A percentile compares a stretch with the other conserved stretches of the same genome.
These are phyloP conservation scores for Slavum lentiscoides DNA, from an alignment of 2,888 invertebrate genomes.

Conservation along the genomic window DNA sequence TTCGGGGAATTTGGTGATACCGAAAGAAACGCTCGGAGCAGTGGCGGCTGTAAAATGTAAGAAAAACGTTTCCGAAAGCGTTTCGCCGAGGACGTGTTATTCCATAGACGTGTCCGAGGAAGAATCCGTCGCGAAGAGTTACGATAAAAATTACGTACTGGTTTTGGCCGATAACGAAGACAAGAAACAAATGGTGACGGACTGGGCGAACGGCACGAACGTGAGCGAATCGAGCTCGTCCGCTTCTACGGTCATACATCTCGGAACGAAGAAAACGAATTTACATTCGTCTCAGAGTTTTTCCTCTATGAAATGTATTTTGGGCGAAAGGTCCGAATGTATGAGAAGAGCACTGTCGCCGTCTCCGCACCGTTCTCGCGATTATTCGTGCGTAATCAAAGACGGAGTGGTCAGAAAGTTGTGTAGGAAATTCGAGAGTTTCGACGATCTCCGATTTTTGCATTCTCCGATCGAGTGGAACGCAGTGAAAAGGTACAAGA, in stretches of 20 bases:
- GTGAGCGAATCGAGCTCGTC: constrained; percentile 56
- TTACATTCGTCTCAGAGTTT: constrained; percentile 67
- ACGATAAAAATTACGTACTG: constrained; percentile 60
- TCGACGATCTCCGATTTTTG: constrained; percentile 62
- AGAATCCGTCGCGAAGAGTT: constrained; percentile 56
- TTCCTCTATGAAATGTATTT: constrained; percentile 78
- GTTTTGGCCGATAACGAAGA: constrained; percentile 58
- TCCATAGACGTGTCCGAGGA: constrained; percentile 62
- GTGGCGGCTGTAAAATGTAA: constrained; percentile 64
- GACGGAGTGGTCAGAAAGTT: constrained; percentile 78
- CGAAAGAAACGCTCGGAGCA: constrained; percentile 67
- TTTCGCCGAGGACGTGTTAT: constrained; percentile 62
- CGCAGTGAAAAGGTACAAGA: constrained; percentile 68
- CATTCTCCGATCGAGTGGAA: constrained; percentile 1
- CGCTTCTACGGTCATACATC: constrained; percentile 58
- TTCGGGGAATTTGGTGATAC: constrained; percentile 58
- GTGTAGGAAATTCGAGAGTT: constrained; percentile 76
- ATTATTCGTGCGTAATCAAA: constrained; percentile 72
- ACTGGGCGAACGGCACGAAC: constrained; percentile 61
- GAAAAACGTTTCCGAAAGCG: constrained; percentile 59
- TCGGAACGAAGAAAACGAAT: constrained; percentile 55
- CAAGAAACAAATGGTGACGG: constrained; percentile 55
- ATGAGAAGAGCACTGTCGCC: constrained; percentile 55
- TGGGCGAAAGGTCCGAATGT: constrained; percentile 69
- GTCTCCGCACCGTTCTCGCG: constrained; percentile 61